A percentile compares a stretch with the other conserved stretches of the same genome.
phyloP scores from a whole-genome alignment of 2,797 vertebrate species.

The Hipposideros larvatus region DNA sequence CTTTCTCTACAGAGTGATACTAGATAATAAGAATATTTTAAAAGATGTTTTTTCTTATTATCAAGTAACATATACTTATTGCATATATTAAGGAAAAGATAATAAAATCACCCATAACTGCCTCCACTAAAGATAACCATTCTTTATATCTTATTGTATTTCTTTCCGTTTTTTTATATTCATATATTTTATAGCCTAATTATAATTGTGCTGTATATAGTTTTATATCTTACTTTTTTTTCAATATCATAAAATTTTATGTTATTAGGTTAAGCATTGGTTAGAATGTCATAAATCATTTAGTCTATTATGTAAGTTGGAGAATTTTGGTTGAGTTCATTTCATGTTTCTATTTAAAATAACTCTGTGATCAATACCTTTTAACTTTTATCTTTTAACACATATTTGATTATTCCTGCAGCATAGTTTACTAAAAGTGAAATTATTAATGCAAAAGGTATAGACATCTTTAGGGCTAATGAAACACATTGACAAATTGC shows the following conservation, averaged over 20 bases:
- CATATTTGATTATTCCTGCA: constrained; percentile 32
- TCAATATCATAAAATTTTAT: constrained; percentile 61
- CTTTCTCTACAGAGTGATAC: constrained; percentile 43
- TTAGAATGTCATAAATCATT: constrained; percentile 61
- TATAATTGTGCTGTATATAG: constrained; percentile 48
- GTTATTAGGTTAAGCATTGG: constrained; percentile 49
- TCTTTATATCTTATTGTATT: constrained; percentile 64
- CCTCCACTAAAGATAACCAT: constrained; percentile 27
- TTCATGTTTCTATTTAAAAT: constrained; percentile 61
- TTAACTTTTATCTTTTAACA: constrained; percentile 55
- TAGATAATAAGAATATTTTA: constrained; percentile 30
- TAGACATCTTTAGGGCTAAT: neutral
- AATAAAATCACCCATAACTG: constrained; percentile 49
- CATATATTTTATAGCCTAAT: constrained; percentile 51
- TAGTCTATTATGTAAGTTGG: constrained; percentile 24
- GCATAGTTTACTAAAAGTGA: neutral
- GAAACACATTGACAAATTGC: neutral
- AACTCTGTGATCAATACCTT: neutral
- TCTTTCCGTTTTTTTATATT: constrained; percentile 29
- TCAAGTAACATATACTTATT: constrained; percentile 28
- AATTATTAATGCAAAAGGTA: neutral
- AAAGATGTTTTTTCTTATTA: constrained; percentile 53
- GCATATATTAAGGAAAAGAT: constrained; percentile 61
- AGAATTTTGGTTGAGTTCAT: constrained; percentile 57
- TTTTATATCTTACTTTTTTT: constrained; percentile 66